Percentiles rank a stretch among this genome's conserved stretches.
phyloP scores from a whole-genome alignment of 2,113 vertebrate genomes.

The Hepsetus odoe region DNA sequence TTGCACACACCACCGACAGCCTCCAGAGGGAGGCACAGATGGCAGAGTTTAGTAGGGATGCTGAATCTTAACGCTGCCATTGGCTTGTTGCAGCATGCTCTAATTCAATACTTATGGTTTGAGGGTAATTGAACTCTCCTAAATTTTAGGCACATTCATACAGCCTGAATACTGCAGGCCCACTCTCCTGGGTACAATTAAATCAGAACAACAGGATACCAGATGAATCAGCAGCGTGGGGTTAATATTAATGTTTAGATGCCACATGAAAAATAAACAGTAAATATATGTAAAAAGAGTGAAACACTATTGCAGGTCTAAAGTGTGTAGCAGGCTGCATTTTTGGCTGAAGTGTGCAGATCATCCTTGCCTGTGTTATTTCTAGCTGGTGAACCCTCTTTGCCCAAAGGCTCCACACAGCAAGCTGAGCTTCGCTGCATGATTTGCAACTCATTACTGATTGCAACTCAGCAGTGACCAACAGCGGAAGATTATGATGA shows the following conservation, averaged over 20 bases:
- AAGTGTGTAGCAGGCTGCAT: constrained; percentile 59
- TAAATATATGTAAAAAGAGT: not conserved
- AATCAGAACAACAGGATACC: not conserved
- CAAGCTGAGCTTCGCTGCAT: constrained; percentile 33
- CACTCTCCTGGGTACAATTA: not conserved
- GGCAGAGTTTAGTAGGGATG: not conserved
- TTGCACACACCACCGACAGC: constrained; percentile 49
- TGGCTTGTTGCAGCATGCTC: not conserved
- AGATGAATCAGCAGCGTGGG: not conserved
- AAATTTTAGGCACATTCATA: not conserved
- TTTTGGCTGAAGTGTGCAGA: constrained; percentile 73
- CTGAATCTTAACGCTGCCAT: not conserved
- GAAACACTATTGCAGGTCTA: not conserved
- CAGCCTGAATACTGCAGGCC: not conserved
- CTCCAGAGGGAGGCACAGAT: constrained; percentile 48
- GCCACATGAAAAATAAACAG: not conserved
- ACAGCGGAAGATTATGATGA: not conserved
- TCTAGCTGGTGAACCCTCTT: constrained; percentile 53
- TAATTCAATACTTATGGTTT: not conserved
- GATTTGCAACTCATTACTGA: not conserved
- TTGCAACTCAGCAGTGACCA: not conserved
- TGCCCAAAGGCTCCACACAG: constrained; percentile 64
- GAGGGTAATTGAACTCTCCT: not conserved
- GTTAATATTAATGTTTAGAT: not conserved
- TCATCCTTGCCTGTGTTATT: constrained; percentile 67